Evolutionary conservation across 2,888 invertebrate genomes (phyloP).

Genomic region (Polyploca ridens): DNA sequence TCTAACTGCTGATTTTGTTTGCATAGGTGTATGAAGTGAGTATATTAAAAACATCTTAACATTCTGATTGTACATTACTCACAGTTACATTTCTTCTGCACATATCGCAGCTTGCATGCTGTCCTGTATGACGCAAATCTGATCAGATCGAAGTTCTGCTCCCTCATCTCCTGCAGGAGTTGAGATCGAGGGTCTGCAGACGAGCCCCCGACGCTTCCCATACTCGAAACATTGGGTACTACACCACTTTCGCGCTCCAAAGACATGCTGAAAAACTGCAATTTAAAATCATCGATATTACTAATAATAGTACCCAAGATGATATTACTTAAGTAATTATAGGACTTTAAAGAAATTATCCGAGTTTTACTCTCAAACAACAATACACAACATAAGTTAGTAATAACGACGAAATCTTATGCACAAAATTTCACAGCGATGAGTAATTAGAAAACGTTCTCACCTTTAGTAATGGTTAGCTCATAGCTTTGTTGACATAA

Average conservation of each 20-base stretch:
- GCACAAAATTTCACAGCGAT: conserved; percentile 17
- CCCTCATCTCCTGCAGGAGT: conserved; percentile 93
- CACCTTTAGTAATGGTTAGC: conserved; percentile 64
- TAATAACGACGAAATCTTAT: conserved; percentile 2
- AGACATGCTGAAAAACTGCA: conserved; percentile 53
- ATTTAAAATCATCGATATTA: background rate
- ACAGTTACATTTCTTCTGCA: conserved; percentile 99
- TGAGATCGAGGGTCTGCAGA: conserved; percentile 88
- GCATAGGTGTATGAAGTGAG: background rate
- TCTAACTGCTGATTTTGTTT: no score
- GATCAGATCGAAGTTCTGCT: conserved; percentile 97
- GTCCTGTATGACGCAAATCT: conserved; percentile 99
- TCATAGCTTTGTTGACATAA: conserved; percentile 75
- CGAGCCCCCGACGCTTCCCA: conserved; percentile 40
- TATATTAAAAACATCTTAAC: conserved; percentile 5
- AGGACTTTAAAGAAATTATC: background rate
- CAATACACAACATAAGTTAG: background rate
- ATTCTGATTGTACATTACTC: conserved; percentile 70
- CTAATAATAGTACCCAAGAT: background rate
- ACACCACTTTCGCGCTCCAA: conserved; percentile 70
- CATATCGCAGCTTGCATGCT: conserved; percentile 98
- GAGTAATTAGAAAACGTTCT: conserved; percentile 28
- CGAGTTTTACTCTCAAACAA: background rate
- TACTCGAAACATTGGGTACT: conserved; percentile 51
- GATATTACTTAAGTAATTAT: background rate